These are phyloP conservation scores for Elanus axillaris DNA, from an alignment of 2,113 vertebrate genomes.

Conservation along the genomic window DNA sequence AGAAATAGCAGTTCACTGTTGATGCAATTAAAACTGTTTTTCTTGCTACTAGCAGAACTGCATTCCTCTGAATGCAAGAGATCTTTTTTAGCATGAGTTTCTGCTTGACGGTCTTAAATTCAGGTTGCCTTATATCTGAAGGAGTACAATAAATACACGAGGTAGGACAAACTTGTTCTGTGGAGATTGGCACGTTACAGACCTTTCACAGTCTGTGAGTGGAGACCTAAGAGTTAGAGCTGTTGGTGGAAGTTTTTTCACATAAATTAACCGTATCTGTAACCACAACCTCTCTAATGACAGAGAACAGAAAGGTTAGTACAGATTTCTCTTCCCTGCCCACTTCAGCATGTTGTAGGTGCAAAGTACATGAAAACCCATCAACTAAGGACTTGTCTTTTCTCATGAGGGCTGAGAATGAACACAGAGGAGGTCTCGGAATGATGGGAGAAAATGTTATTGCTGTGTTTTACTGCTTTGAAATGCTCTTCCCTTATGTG, in stretches of 20 bases:
- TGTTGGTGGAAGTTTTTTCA: neutral
- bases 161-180: neutral
- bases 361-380: neutral
- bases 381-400: neutral
- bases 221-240: neutral
- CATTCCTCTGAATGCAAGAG: neutral
- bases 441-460: neutral
- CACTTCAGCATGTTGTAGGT: fast-evolving
- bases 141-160: neutral
- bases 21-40: neutral
- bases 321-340: neutral
- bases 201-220: neutral
- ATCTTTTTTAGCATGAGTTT: neutral
- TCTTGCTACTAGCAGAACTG: neutral
- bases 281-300: neutral
- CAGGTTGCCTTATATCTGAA: neutral
- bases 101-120: neutral
- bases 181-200: neutral
- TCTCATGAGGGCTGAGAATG: neutral
- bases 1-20: neutral
- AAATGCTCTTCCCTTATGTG: neutral
- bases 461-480: neutral
- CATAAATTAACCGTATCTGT: neutral
- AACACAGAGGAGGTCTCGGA: neutral
- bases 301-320: neutral